These are phyloP conservation scores for Toxotes chatareus DNA, from an alignment of 2,113 vertebrate species.

Conservation along the genomic window DNA sequence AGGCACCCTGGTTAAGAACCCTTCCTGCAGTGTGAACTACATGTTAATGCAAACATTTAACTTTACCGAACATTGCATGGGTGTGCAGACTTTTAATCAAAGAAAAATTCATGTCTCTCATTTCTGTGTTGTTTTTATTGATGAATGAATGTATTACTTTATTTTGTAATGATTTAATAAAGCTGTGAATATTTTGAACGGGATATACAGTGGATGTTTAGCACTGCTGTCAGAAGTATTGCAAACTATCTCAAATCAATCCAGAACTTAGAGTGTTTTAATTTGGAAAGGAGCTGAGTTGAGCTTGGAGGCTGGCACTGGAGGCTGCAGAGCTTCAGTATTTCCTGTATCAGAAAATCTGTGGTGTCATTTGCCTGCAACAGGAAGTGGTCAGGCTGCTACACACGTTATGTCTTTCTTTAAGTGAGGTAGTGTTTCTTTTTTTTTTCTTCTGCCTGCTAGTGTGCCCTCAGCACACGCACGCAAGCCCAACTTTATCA, in stretches of 20 bases:
- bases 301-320: neutral
- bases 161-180: constrained; percentile 82
- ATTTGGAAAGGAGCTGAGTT: neutral
- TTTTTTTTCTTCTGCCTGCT: neutral
- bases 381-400: constrained; percentile 68
- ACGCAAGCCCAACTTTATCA: neutral
- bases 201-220: constrained; percentile 12
- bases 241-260: neutral
- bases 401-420: constrained; percentile 21
- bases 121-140: constrained; percentile 66
- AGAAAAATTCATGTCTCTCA: neutral
- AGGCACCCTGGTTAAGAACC: constrained; percentile 13
- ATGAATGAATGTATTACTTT: constrained; percentile 75
- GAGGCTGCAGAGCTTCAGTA: constrained; percentile 27
- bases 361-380: constrained; percentile 37
- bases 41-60: constrained; percentile 42
- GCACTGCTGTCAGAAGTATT: neutral
- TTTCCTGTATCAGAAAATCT: constrained; percentile 58
- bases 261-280: too few species aligned
- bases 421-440: constrained; percentile 5
- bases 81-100: constrained; percentile 60
- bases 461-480: neutral
- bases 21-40: constrained; percentile 24
- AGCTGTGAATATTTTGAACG: constrained; percentile 80
- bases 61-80: constrained; percentile 63